A percentile compares a stretch with the other conserved stretches of the same genome.
Evolutionary conservation across 2,888 invertebrate species (phyloP).

Genomic region (Esperia sulphurella): DNA sequence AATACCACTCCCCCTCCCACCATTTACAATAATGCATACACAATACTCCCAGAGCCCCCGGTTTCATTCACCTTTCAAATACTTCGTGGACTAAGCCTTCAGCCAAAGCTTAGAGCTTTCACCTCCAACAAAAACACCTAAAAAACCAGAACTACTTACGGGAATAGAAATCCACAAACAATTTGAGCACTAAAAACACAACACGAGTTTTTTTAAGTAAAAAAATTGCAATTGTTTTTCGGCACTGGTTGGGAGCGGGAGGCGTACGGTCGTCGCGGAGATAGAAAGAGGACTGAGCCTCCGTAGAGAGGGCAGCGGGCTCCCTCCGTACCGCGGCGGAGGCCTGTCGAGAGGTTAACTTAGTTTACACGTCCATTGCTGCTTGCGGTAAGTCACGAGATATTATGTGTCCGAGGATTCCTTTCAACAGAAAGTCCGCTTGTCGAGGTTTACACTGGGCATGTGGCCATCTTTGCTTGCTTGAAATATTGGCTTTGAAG

Average conservation of each 20-base stretch:
- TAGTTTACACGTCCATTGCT: constrained; percentile 46
- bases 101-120: constrained; percentile 40
- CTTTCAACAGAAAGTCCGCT: too few relatives aligned
- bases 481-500: too few relatives aligned
- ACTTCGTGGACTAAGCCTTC: constrained; percentile 10
- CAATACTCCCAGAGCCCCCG: constrained; percentile 25
- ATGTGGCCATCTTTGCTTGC: too few relatives aligned
- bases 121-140: constrained; percentile 22
- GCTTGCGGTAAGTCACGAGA: too few relatives aligned
- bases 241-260: constrained; percentile 40
- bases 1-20: too few relatives aligned
- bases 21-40: constrained; percentile 14
- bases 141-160: constrained; percentile 49
- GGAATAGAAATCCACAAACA: constrained; percentile 54
- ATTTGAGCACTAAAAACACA: constrained; percentile 42
- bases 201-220: constrained; percentile 60
- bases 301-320: constrained; percentile 58
- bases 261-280: constrained; percentile 37
- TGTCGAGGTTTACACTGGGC: too few relatives aligned
- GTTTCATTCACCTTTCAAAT: constrained; percentile 49
- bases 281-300: constrained; percentile 59
- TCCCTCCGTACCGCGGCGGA: constrained; percentile 36
- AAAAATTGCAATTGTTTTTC: constrained; percentile 43
- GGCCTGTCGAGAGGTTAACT: constrained; percentile 37
- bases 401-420: neutral